Percentiles rank a stretch among this genome's conserved stretches.
Evolutionary conservation across 1,140 invertebrate genomes (phyloP).

Genomic region (Caerostris extrusa): DNA sequence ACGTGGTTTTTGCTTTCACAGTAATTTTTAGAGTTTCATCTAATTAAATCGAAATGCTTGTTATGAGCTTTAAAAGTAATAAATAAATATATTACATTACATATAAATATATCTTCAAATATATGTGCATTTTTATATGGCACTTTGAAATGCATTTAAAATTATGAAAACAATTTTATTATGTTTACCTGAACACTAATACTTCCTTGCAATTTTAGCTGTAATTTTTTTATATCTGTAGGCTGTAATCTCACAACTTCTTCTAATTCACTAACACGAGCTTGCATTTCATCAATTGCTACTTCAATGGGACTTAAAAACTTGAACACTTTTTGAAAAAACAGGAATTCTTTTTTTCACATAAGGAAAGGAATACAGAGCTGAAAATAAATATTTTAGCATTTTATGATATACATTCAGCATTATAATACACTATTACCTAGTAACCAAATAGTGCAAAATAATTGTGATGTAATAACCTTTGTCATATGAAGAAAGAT

Average conservation of each 20-base stretch:
- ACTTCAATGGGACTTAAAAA: slow-evolving; percentile 96
- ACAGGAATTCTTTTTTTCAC: slow-evolving; percentile 93
- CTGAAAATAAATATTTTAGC: slow-evolving; percentile 82
- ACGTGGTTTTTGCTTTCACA: no score
- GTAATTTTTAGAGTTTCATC: background rate
- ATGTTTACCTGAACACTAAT: slow-evolving; percentile 89
- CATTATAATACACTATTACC: no score
- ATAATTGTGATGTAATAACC: no score
- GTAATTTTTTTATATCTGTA: slow-evolving; percentile 93
- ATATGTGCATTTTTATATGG: no score
- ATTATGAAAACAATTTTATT: background rate
- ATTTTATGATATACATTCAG: no score
- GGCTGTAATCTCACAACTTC: slow-evolving; percentile 91
- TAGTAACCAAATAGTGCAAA: no score
- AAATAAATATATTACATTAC: no score
- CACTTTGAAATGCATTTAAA: no score
- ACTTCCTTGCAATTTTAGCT: slow-evolving; percentile 93
- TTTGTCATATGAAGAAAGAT: no score
- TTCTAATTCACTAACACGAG: slow-evolving; percentile 90
- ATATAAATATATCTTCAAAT: no score
- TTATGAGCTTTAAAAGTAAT: background rate
- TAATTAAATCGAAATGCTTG: background rate
- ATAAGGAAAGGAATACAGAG: slow-evolving; percentile 93
- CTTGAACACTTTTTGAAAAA: slow-evolving; percentile 87
- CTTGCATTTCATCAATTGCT: slow-evolving; percentile 95